These are phyloP conservation scores for Spinus pinus DNA, from an alignment of 2,797 vertebrate genomes.

Conservation along the genomic window DNA sequence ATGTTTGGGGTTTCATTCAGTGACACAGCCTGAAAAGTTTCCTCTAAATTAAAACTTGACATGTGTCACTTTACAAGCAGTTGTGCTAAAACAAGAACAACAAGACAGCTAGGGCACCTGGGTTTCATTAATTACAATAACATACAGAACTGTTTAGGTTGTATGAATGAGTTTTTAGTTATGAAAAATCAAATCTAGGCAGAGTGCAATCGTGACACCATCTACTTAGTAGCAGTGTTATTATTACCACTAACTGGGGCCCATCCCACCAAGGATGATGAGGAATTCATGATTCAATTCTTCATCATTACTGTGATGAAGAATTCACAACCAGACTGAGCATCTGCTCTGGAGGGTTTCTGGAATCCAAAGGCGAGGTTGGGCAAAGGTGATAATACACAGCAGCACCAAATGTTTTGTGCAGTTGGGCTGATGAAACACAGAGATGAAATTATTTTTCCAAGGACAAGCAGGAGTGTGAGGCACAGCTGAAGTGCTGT, in stretches of 20 bases:
- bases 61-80: constrained; percentile 18
- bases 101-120: background rate
- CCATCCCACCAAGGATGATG: background rate
- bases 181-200: background rate
- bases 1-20: background rate
- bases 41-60: constrained; percentile 37
- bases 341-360: background rate
- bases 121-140: constrained; percentile 47
- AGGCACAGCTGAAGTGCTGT: background rate
- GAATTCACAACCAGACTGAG: background rate
- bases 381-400: background rate
- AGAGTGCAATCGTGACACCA: background rate
- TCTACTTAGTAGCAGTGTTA: background rate
- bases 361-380: background rate
- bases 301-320: background rate
- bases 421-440: background rate
- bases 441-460: background rate
- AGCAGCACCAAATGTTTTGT: background rate
- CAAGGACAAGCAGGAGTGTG: background rate
- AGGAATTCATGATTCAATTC: too few species aligned
- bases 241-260: background rate
- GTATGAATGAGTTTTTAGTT: background rate
- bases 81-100: constrained; percentile 23
- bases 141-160: constrained; percentile 3
- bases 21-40: constrained; percentile 48